A percentile compares a stretch with the other conserved stretches of the same genome.
These are phyloP conservation scores for Battus philenor DNA, from an alignment of 1,140 invertebrate genomes.

Conservation along the genomic window DNA sequence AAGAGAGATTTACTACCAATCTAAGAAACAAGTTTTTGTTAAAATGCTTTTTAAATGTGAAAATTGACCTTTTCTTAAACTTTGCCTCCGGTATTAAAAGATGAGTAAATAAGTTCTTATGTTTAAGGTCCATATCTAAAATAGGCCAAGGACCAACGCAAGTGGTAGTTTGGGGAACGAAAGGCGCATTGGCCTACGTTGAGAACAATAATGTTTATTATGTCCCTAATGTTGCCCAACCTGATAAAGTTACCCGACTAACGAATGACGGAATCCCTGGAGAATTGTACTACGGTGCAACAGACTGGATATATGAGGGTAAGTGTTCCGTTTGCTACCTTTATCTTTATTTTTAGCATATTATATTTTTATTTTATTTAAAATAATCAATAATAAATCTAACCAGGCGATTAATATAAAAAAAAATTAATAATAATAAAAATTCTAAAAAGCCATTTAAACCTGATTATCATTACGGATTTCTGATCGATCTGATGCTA, in stretches of 20 bases:
- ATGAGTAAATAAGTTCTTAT: no score
- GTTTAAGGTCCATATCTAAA: conserved; percentile 44
- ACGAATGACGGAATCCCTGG: conserved; percentile 79
- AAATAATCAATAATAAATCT: background rate
- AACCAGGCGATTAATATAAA: background rate
- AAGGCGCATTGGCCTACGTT: conserved; percentile 84
- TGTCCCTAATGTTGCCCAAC: conserved; percentile 64
- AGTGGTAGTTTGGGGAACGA: conserved; percentile 81
- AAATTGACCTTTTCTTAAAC: no score
- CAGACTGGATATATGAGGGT: conserved; percentile 87
- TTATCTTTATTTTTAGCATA: background rate
- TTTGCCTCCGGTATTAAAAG: no score
- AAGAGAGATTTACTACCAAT: no score
- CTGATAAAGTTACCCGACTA: conserved; percentile 62
- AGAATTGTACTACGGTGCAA: conserved; percentile 84
- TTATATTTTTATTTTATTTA: background rate
- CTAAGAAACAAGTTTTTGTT: no score
- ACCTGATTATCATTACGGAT: no score
- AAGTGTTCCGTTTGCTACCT: conserved; percentile 5
- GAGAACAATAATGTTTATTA: conserved; percentile 89
- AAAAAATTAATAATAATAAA: background rate
- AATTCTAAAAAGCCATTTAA: no score
- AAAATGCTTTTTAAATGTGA: no score
- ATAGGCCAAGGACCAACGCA: conserved; percentile 77
- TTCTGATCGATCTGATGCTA: no score